A percentile compares a stretch with the other conserved stretches of the same genome.
Evolutionary conservation across 2,888 invertebrate genomes (phyloP).

Genomic region (Meliscaeva auricollis): DNA sequence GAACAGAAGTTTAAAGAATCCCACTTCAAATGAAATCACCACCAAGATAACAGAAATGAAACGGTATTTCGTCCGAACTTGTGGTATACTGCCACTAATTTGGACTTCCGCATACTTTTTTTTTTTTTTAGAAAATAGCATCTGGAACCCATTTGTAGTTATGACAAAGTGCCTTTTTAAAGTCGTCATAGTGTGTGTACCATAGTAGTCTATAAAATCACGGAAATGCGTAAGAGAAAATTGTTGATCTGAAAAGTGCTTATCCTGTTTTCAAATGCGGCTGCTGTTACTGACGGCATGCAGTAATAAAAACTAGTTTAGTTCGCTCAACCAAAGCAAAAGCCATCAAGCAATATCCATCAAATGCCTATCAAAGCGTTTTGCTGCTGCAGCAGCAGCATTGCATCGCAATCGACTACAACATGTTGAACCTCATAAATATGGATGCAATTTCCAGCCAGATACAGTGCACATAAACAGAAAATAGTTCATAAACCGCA

Average conservation of each 20-base stretch:
- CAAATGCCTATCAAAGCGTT: constrained; percentile 71
- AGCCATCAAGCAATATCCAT: constrained; percentile 67
- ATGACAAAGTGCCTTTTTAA: constrained; percentile 11
- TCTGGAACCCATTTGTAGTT: constrained; percentile 3
- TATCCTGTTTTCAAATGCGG: constrained; percentile 38
- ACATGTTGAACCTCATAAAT: constrained; percentile 70
- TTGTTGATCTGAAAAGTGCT: constrained; percentile 46
- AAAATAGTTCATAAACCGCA: constrained; percentile 76
- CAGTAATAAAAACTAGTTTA: constrained; percentile 70
- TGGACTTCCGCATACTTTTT: constrained; percentile 21
- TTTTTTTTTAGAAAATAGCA: neutral
- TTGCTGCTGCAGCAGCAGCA: constrained; percentile 26
- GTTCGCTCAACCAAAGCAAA: constrained; percentile 37
- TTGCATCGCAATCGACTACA: constrained; percentile 16
- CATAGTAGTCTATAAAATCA: constrained; percentile 20
- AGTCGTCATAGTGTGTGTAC: neutral
- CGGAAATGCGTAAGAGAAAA: constrained; percentile 66
- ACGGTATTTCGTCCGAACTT: neutral
- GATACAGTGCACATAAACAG: constrained; percentile 60
- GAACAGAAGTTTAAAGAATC: neutral
- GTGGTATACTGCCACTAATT: neutral
- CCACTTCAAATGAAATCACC: neutral
- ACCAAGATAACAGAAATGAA: too few relatives aligned
- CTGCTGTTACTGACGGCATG: neutral
- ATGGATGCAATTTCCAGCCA: constrained; percentile 60